These are phyloP conservation scores for Tetranychus piercei DNA, from an alignment of 2,888 invertebrate genomes.

Conservation along the genomic window DNA sequence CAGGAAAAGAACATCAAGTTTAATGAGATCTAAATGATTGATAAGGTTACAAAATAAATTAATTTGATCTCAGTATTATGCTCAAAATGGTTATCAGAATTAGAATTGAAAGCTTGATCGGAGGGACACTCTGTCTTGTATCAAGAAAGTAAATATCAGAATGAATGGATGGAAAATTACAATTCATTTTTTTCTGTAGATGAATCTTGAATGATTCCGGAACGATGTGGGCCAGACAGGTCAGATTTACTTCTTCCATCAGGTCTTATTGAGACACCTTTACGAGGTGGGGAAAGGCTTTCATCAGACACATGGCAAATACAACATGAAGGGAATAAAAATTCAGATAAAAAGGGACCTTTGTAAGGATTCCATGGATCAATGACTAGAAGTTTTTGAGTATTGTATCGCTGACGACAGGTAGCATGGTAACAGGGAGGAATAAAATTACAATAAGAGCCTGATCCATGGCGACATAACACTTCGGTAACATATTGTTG, in stretches of 20 bases:
- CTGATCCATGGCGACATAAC: constrained; percentile 25
- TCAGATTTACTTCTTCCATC: neutral
- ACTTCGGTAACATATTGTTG: constrained; percentile 28
- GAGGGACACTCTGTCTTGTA: neutral
- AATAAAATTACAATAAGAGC: constrained; percentile 26
- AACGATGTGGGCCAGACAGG: neutral
- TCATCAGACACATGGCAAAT: constrained; percentile 26
- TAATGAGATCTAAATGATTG: neutral
- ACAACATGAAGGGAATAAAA: constrained; percentile 28
- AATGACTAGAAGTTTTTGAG: constrained; percentile 27
- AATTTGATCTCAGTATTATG: neutral
- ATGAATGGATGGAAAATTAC: neutral
- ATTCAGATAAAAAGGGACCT: constrained; percentile 28
- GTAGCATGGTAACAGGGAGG: constrained; percentile 27
- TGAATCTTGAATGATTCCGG: neutral
- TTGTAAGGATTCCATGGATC: constrained; percentile 28
- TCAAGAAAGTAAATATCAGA: neutral
- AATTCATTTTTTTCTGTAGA: neutral
- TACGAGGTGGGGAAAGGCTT: neutral
- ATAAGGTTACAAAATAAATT: neutral
- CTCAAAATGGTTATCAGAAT: neutral
- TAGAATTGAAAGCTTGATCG: neutral
- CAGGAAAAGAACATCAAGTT: too few species aligned
- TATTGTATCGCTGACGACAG: constrained; percentile 27
- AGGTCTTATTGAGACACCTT: neutral